Percentiles rank a stretch among this genome's conserved stretches.
Conservation (phyloP, 2,797 vertebrate genomes). For the Luscinia luscinia region DNA sequence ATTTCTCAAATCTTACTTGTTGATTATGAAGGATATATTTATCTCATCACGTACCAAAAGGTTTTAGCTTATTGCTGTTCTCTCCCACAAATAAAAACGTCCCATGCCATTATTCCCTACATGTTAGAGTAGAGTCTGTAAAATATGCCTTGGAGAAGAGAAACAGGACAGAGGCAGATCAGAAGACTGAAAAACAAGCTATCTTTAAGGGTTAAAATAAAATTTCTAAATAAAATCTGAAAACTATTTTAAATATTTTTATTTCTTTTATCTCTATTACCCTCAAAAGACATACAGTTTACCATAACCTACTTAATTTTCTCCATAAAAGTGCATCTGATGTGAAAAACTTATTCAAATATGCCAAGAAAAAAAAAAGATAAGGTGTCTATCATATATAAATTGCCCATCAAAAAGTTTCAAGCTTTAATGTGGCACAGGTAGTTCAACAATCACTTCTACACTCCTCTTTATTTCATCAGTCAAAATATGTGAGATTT, state of each 20-base stretch:
- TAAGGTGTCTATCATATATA: not conserved
- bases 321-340: not conserved
- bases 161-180: not conserved
- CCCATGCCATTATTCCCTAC: not conserved
- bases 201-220: not conserved
- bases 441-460: not conserved
- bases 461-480: not conserved
- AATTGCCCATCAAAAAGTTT: not conserved
- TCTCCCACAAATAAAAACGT: not conserved
- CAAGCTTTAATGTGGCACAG: not conserved
- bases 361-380: not conserved
- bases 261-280: not conserved
- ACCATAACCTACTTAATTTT: not conserved
- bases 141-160: not conserved
- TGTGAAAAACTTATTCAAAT: not conserved
- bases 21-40: not conserved
- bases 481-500: not conserved
- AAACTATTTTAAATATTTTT: not conserved
- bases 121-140: not conserved
- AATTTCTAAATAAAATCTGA: not conserved
- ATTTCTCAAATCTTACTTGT: too few relatives aligned
- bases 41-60: not conserved
- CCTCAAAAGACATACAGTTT: not conserved
- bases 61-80: not conserved
- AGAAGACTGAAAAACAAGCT: not conserved